Percentiles rank a stretch among this genome's conserved stretches.
Conservation (phyloP, 2,113 vertebrate genomes). For the Ciconia stormi region DNA sequence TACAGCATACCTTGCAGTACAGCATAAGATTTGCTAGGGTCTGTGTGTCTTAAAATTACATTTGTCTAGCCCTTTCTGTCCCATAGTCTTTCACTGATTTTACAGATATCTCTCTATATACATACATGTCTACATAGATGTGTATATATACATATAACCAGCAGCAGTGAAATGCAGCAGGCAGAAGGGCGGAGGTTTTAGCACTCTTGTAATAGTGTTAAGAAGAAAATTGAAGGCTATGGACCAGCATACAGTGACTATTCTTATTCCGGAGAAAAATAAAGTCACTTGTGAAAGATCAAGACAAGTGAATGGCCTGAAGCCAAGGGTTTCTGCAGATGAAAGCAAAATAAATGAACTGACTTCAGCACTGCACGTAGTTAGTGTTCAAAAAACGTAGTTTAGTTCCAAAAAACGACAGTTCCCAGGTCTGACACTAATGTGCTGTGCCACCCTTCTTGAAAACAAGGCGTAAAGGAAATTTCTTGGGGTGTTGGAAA, state of each 20-base stretch:
- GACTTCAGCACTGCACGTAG: not conserved
- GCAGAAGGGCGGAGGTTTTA: not conserved
- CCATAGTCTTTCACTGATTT: not conserved
- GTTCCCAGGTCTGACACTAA: not conserved
- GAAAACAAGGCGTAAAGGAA: not conserved
- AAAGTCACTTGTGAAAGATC: not conserved
- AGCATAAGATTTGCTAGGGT: not conserved
- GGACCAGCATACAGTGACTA: not conserved
- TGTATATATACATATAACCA: rapidly evolving
- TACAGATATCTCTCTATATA: rapidly evolving
- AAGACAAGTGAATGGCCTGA: not conserved
- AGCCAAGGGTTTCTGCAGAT: not conserved
- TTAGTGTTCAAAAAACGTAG: not conserved
- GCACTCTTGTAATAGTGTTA: not conserved
- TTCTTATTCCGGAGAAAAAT: not conserved
- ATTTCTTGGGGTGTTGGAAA: not conserved
- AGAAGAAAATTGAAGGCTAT: not conserved
- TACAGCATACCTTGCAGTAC: not conserved
- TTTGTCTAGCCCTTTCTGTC: not conserved
- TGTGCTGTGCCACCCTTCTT: not conserved
- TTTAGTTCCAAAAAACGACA: not conserved
- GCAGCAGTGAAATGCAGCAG: not conserved
- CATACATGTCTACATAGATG: not conserved
- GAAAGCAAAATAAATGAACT: not conserved
- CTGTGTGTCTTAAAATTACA: not conserved